Evolutionary conservation across 2,888 invertebrate genomes (phyloP), one percentile per base, ranked within the genome.

Genomic region (Napeogenes inachia): DNA sequence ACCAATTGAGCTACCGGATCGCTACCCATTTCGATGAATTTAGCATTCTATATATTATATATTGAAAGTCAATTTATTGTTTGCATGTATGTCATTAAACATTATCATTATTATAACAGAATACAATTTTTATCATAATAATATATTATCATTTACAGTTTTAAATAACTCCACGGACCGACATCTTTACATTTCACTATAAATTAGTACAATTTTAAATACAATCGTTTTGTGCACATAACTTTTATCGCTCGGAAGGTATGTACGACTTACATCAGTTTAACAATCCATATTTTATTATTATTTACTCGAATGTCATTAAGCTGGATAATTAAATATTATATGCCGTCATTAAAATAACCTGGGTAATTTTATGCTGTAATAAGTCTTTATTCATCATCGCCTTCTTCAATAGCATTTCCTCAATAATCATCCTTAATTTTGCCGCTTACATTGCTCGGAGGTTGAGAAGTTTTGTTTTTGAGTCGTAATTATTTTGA

Each of bases 391-490:
- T 56, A 59, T 59, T 35, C 62, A 54, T 55, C 35, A 59, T 47
- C 50, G 55, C 58, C 62, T 56, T 55, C 45, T 59, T 58, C 21
- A 59, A 58, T 59, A 32, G 53, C 50, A 57, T 57, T 62, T 62
- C 33, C 53, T 55, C 57, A 60, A 58, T 60, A 60, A 65, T 46
- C 13, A 13, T 38, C 47, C 45, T 61, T 67, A 54, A 67, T 67
- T 64, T 62, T 45, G 46, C 46, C 47, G 59, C 38, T 57, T 57
- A 45, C 54, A 55, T 45, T 55, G 50, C 13, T 54, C 30, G 30
- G 8, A 21, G 38, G 13, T 45, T 61, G 35, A 35, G 21, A 21
- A 21, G 6, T 63, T 64, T 64, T 62, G 57, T 60, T 59, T 45
- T 38, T 45, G 55, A 55, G 35, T 57, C 55, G 54, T 64, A 64